phyloP scores from a whole-genome alignment of 2,888 invertebrate species.

The Coleophora deauratella region DNA sequence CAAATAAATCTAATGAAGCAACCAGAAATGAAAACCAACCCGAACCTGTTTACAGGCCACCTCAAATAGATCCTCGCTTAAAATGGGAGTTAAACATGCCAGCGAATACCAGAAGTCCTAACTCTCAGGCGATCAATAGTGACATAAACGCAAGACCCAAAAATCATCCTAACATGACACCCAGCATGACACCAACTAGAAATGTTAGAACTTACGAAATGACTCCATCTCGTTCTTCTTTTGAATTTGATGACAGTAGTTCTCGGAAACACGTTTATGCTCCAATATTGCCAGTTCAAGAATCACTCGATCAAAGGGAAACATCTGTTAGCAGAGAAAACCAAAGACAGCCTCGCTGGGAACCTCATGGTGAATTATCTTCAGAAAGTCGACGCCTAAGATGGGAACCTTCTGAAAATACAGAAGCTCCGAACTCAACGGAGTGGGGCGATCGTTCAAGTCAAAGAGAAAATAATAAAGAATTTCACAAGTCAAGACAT shows the following conservation, averaged over 20 bases:
- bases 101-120: conserved; percentile 23
- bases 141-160: conserved; percentile 25
- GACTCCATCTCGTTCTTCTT: conserved; percentile 33
- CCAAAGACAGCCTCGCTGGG: conserved; percentile 19
- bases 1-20: conserved; percentile 1
- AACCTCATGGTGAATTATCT: conserved; percentile 11
- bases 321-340: conserved; percentile 21
- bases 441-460: conserved; percentile 23
- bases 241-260: conserved; percentile 33
- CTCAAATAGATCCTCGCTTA: conserved; percentile 39
- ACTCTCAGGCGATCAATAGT: conserved; percentile 20
- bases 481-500: conserved; percentile 19
- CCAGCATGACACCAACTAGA: conserved; percentile 20
- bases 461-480: conserved; percentile 17
- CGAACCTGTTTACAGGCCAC: conserved; percentile 19
- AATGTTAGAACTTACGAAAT: conserved; percentile 37
- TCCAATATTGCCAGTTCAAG: conserved; percentile 32
- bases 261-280: conserved; percentile 49
- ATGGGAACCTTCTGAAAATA: conserved; percentile 8
- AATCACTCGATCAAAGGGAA: conserved; percentile 24
- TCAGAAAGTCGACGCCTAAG: conserved; percentile 10
- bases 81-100: conserved; percentile 33
- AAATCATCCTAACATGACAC: conserved; percentile 17
- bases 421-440: conserved; percentile 11
- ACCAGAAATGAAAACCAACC: conserved; percentile 15